phyloP scores from a whole-genome alignment of 2,888 invertebrate species.

The Machimus atricapillus region DNA sequence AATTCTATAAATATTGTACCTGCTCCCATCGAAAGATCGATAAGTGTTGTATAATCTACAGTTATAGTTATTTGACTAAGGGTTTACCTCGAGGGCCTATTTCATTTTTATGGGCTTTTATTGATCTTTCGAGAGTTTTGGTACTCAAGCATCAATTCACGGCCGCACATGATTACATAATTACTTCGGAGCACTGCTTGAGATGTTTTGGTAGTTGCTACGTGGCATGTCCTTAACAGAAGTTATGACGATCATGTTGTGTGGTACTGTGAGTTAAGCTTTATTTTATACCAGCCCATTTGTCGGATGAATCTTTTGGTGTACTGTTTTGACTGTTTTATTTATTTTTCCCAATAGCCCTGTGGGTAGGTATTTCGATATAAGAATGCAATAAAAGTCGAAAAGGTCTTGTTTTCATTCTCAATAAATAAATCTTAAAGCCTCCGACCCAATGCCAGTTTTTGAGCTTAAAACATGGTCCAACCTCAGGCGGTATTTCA shows the following conservation, averaged over 20 bases:
- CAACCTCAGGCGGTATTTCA: not conserved
- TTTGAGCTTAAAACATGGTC: not conserved
- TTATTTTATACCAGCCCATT: not conserved
- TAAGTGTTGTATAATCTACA: slow-evolving; percentile 26
- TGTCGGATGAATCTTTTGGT: not conserved
- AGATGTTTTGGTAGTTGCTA: not conserved
- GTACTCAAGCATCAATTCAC: slow-evolving; percentile 18
- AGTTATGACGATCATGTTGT: slow-evolving; percentile 9
- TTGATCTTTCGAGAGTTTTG: not conserved
- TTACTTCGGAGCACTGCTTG: not conserved
- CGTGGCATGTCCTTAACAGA: not conserved
- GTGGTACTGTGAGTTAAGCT: slow-evolving; percentile 4
- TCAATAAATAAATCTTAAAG: not conserved
- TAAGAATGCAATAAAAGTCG: not conserved
- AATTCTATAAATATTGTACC: slow-evolving; percentile 40
- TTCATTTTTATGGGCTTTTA: not conserved
- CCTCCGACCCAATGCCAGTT: not conserved
- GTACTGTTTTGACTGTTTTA: not conserved
- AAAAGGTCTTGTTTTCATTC: slow-evolving; percentile 10
- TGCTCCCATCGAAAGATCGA: slow-evolving; percentile 28
- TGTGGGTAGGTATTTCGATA: not conserved
- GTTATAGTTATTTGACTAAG: slow-evolving; percentile 24
- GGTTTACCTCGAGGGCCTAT: slow-evolving; percentile 11
- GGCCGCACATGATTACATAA: slow-evolving; percentile 16
- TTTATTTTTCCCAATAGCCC: not conserved